These are phyloP conservation scores for Cerastis rubricosa DNA, from an alignment of 2,888 invertebrate species.

Conservation along the genomic window DNA sequence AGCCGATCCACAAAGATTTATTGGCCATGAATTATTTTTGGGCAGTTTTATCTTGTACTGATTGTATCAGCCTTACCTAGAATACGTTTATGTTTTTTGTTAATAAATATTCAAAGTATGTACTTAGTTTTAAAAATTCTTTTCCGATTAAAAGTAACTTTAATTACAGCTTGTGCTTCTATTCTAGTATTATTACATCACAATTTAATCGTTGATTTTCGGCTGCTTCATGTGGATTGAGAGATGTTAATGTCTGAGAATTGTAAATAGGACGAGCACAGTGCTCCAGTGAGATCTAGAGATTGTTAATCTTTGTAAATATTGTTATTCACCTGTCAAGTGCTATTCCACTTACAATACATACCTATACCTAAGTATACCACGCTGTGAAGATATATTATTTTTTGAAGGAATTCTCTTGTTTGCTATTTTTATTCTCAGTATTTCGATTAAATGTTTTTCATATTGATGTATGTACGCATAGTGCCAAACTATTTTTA, in stretches of 20 bases:
- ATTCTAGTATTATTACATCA: slow-evolving; percentile 61
- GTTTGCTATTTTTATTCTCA: slow-evolving; percentile 78
- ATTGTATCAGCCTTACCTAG: slow-evolving; percentile 18
- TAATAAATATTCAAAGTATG: slow-evolving; percentile 17
- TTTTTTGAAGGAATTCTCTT: slow-evolving; percentile 78
- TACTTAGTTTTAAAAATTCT: slow-evolving; percentile 38
- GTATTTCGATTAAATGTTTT: slow-evolving; percentile 76
- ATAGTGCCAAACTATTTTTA: slow-evolving; percentile 87
- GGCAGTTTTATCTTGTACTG: slow-evolving; percentile 25
- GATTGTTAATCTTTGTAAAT: slow-evolving; percentile 87
- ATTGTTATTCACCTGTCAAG: slow-evolving; percentile 85
- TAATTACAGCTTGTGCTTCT: slow-evolving; percentile 46
- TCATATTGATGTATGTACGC: slow-evolving; percentile 74
- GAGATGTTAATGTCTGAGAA: slow-evolving; percentile 61
- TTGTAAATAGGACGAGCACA: slow-evolving; percentile 65
- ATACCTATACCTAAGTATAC: slow-evolving; percentile 73
- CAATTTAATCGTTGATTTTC: slow-evolving; percentile 43
- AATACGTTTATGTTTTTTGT: slow-evolving; percentile 3
- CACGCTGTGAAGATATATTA: slow-evolving; percentile 82
- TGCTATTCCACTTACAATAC: slow-evolving; percentile 79
- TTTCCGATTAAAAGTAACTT: slow-evolving; percentile 33
- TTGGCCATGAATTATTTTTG: slow-evolving; percentile 23
- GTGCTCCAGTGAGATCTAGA: slow-evolving; percentile 76
- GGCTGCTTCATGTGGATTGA: slow-evolving; percentile 57
- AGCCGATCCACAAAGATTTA: slow-evolving; percentile 26